Evolutionary conservation across 2,113 vertebrate species (phyloP).

Genomic region (Halichoeres trimaculatus): DNA sequence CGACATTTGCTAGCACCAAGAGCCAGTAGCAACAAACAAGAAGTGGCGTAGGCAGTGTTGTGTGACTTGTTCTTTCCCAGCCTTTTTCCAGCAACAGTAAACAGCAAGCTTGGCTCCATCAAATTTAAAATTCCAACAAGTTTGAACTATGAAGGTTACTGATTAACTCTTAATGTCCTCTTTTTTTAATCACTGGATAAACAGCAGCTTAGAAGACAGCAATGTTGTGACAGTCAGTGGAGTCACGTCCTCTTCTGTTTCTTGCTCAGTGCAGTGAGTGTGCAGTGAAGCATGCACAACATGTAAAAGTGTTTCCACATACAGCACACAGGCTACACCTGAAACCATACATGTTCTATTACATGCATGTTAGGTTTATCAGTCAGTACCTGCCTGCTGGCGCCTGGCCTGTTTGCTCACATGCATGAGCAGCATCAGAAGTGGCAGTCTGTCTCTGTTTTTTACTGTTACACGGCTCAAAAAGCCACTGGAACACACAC

Average conservation of each 20-base stretch:
- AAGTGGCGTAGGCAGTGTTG: background rate
- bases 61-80: background rate
- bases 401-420: conserved; percentile 22
- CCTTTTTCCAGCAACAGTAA: background rate
- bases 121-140: background rate
- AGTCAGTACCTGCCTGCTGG: conserved; percentile 21
- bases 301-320: background rate
- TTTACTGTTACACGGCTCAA: conserved; percentile 12
- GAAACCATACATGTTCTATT: conserved; percentile 13
- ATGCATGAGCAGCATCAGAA: conserved; percentile 19
- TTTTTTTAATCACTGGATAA: background rate
- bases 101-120: background rate
- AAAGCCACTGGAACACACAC: conserved; percentile 2
- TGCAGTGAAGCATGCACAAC: background rate
- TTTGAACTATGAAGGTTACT: background rate
- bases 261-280: background rate
- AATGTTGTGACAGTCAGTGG: background rate
- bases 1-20: background rate
- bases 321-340: conserved; percentile 1
- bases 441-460: background rate
- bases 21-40: background rate
- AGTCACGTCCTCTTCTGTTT: background rate
- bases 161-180: background rate
- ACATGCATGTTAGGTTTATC: conserved; percentile 26
- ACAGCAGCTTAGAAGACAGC: background rate